Conservation (phyloP, 2,888 invertebrate genomes). For the Halictus ligatus region DNA sequence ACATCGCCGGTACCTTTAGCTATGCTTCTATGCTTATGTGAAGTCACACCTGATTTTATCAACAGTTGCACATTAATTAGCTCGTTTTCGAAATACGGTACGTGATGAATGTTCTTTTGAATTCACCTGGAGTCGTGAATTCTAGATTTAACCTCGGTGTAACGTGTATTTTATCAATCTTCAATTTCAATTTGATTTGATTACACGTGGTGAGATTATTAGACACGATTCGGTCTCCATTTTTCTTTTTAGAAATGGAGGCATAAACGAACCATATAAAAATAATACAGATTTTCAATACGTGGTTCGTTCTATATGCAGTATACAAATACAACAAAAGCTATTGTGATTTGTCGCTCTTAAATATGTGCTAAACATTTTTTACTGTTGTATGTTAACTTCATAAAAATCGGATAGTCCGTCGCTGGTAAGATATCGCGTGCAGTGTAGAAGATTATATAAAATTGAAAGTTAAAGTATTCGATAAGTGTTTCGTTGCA, state of each 20-base stretch:
- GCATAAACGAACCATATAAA: background rate
- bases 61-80: background rate
- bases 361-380: background rate
- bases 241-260: background rate
- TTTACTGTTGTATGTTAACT: background rate
- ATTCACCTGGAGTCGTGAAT: background rate
- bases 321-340: background rate
- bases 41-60: background rate
- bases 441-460: background rate
- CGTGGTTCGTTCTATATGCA: background rate
- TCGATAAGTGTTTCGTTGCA: background rate
- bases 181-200: background rate
- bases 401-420: too few species aligned
- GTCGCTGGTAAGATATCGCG: too few species aligned
- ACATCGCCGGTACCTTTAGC: background rate
- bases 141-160: background rate
- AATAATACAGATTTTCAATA: background rate
- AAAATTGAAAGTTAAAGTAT: background rate
- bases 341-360: background rate
- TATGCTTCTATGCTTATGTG: background rate
- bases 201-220: background rate
- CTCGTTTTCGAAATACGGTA: background rate
- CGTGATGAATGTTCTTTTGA: background rate
- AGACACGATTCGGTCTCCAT: background rate
- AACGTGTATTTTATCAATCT: background rate